Evolutionary conservation across 2,797 vertebrate species (phyloP).

Genomic region (Poecilia velifera): DNA sequence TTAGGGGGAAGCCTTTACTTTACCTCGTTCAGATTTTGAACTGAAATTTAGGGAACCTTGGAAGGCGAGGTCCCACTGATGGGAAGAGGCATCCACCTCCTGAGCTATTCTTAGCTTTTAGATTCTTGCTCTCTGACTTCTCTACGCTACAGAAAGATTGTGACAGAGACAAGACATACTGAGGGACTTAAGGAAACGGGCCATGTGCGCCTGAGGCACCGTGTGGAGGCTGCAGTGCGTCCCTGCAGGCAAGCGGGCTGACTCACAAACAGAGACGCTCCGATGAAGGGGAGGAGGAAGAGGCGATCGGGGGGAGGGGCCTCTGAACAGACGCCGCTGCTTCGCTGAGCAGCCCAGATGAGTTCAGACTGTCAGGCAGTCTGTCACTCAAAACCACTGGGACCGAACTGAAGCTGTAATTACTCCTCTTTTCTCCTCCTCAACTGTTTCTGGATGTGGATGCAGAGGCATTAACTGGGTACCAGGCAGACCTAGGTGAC

Average conservation of each 20-base stretch:
- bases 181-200: conserved; percentile 29
- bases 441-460: conserved; percentile 34
- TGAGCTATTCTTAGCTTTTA: conserved; percentile 8
- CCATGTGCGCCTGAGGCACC: conserved; percentile 54
- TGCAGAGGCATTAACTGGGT: conserved; percentile 47
- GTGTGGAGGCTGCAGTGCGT: conserved; percentile 58
- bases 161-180: conserved; percentile 18
- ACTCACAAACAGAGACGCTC: conserved; percentile 46
- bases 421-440: conserved; percentile 13
- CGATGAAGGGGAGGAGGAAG: conserved; percentile 51
- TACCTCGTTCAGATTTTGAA: conserved; percentile 17
- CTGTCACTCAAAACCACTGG: conserved; percentile 53
- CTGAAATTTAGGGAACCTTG: conserved; percentile 19
- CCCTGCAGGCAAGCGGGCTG: conserved; percentile 54
- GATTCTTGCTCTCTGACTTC: neutral
- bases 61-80: conserved; percentile 14
- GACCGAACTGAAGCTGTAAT: conserved; percentile 10
- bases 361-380: conserved; percentile 56
- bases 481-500: conserved; percentile 23
- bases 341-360: conserved; percentile 52
- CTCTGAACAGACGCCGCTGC: conserved; percentile 51
- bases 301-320: conserved; percentile 58
- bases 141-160: conserved; percentile 12
- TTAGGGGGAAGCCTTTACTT: conserved; percentile 29
- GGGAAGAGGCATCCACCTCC: conserved; percentile 11